These are phyloP conservation scores for Ciconia maguari DNA, from an alignment of 2,113 vertebrate genomes.

Conservation along the genomic window DNA sequence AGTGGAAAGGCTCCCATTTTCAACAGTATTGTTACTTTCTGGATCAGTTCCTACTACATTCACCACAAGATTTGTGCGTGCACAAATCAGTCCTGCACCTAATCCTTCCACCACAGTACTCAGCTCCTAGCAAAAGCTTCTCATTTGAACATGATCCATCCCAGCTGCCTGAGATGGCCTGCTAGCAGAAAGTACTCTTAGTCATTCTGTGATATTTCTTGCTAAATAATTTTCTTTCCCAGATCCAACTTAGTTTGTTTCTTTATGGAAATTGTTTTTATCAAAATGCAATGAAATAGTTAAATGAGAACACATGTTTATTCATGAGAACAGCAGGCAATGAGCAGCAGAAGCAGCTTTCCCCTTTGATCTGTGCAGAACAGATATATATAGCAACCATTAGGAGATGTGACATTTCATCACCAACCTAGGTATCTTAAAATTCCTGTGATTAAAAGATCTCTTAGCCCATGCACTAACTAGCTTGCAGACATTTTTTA, in stretches of 20 bases:
- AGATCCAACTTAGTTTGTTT: background rate
- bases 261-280: background rate
- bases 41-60: background rate
- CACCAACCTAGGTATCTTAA: background rate
- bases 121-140: background rate
- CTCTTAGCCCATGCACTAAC: background rate
- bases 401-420: slow-evolving; percentile 20
- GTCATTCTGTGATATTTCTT: background rate
- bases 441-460: slow-evolving; percentile 17
- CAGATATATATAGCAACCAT: background rate
- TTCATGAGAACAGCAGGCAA: slow-evolving; percentile 28
- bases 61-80: background rate
- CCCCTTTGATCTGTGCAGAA: slow-evolving; percentile 32
- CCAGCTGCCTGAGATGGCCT: background rate
- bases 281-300: background rate
- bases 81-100: background rate
- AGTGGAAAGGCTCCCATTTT: background rate
- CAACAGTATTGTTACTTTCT: background rate
- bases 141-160: rapidly evolving
- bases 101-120: background rate
- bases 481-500: background rate
- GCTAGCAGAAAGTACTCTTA: background rate
- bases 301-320: slow-evolving; percentile 1
- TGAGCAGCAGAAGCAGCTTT: slow-evolving; percentile 10
- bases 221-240: background rate